Conservation (phyloP, 2,888 invertebrate species). For the Drosophila subsilvestris region DNA sequence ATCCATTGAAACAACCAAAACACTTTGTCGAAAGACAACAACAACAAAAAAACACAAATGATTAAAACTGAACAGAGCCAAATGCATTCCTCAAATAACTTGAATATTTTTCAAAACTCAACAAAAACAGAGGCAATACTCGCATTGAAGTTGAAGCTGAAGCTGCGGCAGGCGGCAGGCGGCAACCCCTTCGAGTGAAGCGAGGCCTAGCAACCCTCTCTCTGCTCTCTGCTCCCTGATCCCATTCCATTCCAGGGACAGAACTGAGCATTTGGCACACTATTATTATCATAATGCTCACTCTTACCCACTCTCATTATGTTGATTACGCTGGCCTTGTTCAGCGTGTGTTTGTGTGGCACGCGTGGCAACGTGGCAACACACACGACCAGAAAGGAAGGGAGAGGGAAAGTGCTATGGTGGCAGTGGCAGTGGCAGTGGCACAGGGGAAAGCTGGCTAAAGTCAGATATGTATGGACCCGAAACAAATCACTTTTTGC, state of each 20-base stretch:
- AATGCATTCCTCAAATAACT: slow-evolving; percentile 60
- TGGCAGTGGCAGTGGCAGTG: no score
- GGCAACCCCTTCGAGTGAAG: slow-evolving; percentile 2
- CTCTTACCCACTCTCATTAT: slow-evolving; percentile 48
- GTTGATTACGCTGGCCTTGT: slow-evolving; percentile 47
- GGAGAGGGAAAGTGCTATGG: neutral
- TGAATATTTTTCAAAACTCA: slow-evolving; percentile 68
- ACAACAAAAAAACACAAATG: slow-evolving; percentile 40
- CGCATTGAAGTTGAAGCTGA: neutral
- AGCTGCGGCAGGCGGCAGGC: slow-evolving; percentile 1
- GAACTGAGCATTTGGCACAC: slow-evolving; percentile 61
- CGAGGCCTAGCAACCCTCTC: slow-evolving; percentile 19
- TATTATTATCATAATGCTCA: slow-evolving; percentile 69
- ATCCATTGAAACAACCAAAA: slow-evolving; percentile 17
- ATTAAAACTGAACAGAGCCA: slow-evolving; percentile 55
- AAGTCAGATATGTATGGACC: slow-evolving; percentile 12
- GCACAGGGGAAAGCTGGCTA: neutral
- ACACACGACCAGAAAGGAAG: neutral
- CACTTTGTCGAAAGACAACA: neutral
- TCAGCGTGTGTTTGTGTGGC: slow-evolving; percentile 35
- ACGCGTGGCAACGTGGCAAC: slow-evolving; percentile 46
- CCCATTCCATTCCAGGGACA: slow-evolving; percentile 30
- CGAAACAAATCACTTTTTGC: slow-evolving; percentile 8
- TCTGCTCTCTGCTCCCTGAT: neutral
- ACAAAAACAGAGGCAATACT: slow-evolving; percentile 42